Percentiles rank a stretch among this genome's conserved stretches.
Conservation (phyloP, 2,113 vertebrate genomes). For the Hipposideros armiger region DNA sequence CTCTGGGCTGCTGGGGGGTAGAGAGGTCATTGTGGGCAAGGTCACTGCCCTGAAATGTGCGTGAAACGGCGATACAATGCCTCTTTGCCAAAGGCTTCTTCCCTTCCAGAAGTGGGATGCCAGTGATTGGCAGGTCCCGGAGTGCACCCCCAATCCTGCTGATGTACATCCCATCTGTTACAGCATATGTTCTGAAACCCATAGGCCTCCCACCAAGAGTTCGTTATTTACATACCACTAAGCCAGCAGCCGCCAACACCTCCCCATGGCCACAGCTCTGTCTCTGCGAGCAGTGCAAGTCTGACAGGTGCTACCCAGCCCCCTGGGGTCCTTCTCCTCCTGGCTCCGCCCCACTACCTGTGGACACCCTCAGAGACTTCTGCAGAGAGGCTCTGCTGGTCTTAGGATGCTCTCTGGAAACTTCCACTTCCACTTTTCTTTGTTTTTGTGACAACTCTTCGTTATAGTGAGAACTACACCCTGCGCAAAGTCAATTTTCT, state of each 20-base stretch:
- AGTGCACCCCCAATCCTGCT: not conserved
- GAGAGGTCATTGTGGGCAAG: not conserved
- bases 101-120: not conserved
- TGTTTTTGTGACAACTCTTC: not conserved
- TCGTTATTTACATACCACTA: constrained; percentile 20
- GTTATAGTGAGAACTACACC: not conserved
- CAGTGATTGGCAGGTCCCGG: constrained; percentile 36
- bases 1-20: rapidly evolving
- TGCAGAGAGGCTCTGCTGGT: not conserved
- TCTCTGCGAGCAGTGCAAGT: not conserved
- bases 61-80: too few relatives aligned
- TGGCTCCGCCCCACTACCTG: not conserved
- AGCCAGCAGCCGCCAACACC: not conserved
- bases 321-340: not conserved
- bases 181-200: constrained; percentile 28
- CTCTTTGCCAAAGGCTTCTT: not conserved
- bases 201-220: constrained; percentile 39
- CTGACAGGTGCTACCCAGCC: constrained; percentile 17
- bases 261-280: not conserved
- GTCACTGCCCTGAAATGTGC: not conserved
- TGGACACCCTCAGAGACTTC: not conserved
- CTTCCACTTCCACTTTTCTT: not conserved
- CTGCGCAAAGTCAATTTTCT: not conserved
- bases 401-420: not conserved
- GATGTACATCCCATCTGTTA: constrained; percentile 41